phyloP scores from a whole-genome alignment of 2,797 vertebrate species.

The Trachops cirrhosus region DNA sequence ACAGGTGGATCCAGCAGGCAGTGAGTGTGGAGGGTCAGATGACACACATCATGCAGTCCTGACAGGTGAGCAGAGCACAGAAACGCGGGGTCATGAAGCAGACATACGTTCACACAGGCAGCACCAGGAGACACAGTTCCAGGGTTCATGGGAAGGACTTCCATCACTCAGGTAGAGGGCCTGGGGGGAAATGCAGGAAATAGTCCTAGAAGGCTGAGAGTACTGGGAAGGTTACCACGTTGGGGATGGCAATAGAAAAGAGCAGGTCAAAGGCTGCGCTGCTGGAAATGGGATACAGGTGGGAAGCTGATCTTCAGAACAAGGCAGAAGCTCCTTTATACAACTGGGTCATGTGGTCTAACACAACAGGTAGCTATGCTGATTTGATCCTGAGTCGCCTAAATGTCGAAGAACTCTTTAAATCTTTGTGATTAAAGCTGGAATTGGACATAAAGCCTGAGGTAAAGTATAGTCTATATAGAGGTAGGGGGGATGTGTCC shows the following conservation, averaged over 20 bases:
- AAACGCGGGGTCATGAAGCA: neutral
- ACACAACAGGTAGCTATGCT: neutral
- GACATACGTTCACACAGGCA: neutral
- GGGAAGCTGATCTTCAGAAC: neutral
- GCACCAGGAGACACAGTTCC: neutral
- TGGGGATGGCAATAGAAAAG: neutral
- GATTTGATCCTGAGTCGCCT: neutral
- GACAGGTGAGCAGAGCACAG: neutral
- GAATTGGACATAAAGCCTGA: neutral
- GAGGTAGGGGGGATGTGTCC: neutral
- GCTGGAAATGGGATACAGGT: neutral
- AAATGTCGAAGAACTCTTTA: slow-evolving; percentile 10
- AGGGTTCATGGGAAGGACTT: neutral
- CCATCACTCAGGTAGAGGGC: neutral
- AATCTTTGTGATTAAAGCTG: neutral
- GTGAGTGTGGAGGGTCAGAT: neutral
- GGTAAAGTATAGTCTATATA: neutral
- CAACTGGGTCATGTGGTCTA: neutral
- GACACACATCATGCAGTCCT: neutral
- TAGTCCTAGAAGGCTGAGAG: slow-evolving; percentile 4
- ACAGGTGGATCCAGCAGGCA: neutral
- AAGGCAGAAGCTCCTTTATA: neutral
- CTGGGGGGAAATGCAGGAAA: neutral
- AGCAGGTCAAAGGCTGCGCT: neutral
- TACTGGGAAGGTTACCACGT: neutral